A percentile compares a stretch with the other conserved stretches of the same genome.
Conservation (phyloP, 2,797 vertebrate genomes). For the Micropoecilia bifurca region DNA sequence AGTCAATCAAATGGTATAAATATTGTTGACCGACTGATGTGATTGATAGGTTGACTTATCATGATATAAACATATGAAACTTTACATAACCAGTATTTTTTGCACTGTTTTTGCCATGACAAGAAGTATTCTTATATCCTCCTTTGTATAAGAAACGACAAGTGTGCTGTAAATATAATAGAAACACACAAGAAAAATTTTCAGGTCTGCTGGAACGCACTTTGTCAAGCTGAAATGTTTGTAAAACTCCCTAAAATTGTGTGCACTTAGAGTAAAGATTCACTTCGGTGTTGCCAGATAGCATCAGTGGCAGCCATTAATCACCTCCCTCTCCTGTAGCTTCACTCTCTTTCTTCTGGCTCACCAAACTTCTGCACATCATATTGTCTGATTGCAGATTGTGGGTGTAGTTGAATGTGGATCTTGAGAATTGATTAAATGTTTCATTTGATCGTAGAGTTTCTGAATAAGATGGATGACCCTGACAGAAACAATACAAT, state of each 20-base stretch:
- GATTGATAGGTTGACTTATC: neutral
- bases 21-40: too few species aligned
- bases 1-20: too few species aligned
- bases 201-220: neutral
- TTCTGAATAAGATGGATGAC: constrained; percentile 72
- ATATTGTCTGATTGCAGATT: constrained; percentile 57
- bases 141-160: neutral
- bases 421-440: constrained; percentile 66
- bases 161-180: neutral
- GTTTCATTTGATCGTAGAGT: constrained; percentile 61
- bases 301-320: constrained; percentile 48
- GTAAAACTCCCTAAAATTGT: neutral
- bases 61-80: neutral
- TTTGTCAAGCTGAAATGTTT: constrained; percentile 5
- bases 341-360: constrained; percentile 23
- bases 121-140: neutral
- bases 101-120: neutral
- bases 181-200: neutral
- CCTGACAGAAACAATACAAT: constrained; percentile 63
- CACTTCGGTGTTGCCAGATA: constrained; percentile 17
- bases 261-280: constrained; percentile 15
- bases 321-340: constrained; percentile 37
- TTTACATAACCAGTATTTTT: neutral
- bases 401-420: constrained; percentile 56
- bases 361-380: constrained; percentile 43